A percentile compares a stretch with the other conserved stretches of the same genome.
Evolutionary conservation across 2,113 vertebrate species (phyloP).

Genomic region (Gobio gobio): DNA sequence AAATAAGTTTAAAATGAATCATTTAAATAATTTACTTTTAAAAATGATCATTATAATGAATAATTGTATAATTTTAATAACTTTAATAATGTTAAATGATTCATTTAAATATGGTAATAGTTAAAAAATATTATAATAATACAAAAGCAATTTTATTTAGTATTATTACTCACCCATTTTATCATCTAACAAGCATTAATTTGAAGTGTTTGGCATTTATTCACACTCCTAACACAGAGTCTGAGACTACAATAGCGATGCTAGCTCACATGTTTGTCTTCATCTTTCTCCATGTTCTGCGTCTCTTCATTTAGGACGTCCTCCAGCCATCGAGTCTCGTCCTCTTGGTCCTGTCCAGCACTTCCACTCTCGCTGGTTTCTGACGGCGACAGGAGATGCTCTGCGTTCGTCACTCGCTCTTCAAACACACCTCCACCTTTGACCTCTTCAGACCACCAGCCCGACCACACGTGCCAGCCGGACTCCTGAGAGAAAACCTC

Average conservation of each 20-base stretch:
- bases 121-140: too few species aligned
- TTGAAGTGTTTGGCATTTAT: not conserved
- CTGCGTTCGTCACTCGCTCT: not conserved
- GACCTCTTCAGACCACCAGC: conserved; percentile 32
- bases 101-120: not conserved
- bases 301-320: not conserved
- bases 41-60: not conserved
- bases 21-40: not conserved
- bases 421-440: not conserved
- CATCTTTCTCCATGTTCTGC: conserved; percentile 28
- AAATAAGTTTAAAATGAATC: not conserved
- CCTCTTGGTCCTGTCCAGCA: not conserved
- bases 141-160: not conserved
- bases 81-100: not conserved
- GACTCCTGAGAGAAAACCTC: not conserved
- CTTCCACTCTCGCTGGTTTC: not conserved
- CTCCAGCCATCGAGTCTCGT: not conserved
- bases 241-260: not conserved
- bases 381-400: not conserved
- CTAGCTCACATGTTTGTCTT: conserved; percentile 2
- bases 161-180: too few species aligned
- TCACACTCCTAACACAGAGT: not conserved
- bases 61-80: not conserved
- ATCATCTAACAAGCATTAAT: not conserved
- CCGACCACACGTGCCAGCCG: conserved; percentile 11